Percentiles rank a stretch among this genome's conserved stretches.
These are phyloP conservation scores for Myrmecophaga tridactyla DNA, from an alignment of 2,113 vertebrate species.

Conservation along the genomic window DNA sequence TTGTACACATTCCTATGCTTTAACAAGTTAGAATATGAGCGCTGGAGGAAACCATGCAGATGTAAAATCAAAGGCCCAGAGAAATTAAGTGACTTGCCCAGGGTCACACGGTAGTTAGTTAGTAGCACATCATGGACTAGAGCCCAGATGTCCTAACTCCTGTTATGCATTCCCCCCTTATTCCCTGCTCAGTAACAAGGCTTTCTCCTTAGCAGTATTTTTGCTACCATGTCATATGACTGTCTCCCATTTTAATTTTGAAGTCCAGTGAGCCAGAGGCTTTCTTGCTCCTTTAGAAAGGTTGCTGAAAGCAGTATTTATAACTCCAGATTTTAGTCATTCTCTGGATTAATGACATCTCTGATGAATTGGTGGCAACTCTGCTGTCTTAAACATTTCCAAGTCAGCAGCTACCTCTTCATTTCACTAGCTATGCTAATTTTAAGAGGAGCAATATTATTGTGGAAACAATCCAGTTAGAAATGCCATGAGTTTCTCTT, in stretches of 20 bases:
- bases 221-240: not conserved
- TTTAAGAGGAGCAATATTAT: not conserved
- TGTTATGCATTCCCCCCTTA: not conserved
- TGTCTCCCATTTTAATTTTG: constrained; percentile 1
- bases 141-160: not conserved
- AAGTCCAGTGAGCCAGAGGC: not conserved
- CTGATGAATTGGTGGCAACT: constrained; percentile 42
- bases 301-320: not conserved
- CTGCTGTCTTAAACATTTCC: constrained; percentile 47
- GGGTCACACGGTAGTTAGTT: not conserved
- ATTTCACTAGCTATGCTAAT: constrained; percentile 28
- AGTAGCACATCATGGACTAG: not conserved
- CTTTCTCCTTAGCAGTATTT: not conserved
- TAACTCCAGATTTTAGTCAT: not conserved
- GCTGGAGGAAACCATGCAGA: not conserved
- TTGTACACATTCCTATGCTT: not conserved
- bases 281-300: not conserved
- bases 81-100: constrained; percentile 23
- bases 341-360: constrained; percentile 47
- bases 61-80: not conserved
- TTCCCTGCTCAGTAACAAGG: not conserved
- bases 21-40: not conserved
- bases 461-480: not conserved
- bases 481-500: not conserved
- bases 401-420: constrained; percentile 21